Percentiles rank a stretch among this genome's conserved stretches.
phyloP scores from a whole-genome alignment of 2,888 invertebrate genomes.

The Cosmia pyralina region DNA sequence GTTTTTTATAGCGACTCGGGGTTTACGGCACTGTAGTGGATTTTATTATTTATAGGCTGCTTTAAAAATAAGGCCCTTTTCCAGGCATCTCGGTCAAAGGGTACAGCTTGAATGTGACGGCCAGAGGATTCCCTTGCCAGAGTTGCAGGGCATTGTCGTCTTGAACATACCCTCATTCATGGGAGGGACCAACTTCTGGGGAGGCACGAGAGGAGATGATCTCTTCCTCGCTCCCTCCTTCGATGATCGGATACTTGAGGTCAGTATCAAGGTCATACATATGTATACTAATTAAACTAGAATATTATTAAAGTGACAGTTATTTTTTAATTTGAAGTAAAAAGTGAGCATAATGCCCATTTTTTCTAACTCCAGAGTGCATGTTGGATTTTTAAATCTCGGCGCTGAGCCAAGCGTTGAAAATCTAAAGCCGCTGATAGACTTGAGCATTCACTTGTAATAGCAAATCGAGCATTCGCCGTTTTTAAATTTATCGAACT shows the following conservation, averaged over 20 bases:
- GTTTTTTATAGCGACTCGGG: background rate
- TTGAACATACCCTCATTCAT: slow-evolving; percentile 98
- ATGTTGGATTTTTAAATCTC: too few relatives aligned
- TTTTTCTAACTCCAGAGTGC: too few relatives aligned
- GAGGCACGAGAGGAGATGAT: slow-evolving; percentile 97
- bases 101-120: slow-evolving; percentile 99
- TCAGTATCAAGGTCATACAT: slow-evolving; percentile 75
- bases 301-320: too few relatives aligned
- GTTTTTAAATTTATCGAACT: too few relatives aligned
- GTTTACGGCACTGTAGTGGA: background rate
- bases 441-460: too few relatives aligned
- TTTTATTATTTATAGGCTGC: background rate
- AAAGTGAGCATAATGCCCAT: too few relatives aligned
- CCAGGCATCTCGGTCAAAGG: slow-evolving; percentile 96
- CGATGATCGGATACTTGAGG: slow-evolving; percentile 98
- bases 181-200: slow-evolving; percentile 99
- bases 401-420: too few relatives aligned
- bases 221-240: slow-evolving; percentile 98
- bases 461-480: too few relatives aligned
- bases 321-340: too few relatives aligned
- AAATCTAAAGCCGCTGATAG: too few relatives aligned
- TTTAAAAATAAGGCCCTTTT: background rate
- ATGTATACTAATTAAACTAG: too few relatives aligned
- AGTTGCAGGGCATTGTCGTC: slow-evolving; percentile 98
- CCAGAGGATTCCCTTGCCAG: slow-evolving; percentile 97